Base-by-base conservation (phyloP, 2,888 invertebrate genomes). In the Ceraclea dissimilis region DNA sequence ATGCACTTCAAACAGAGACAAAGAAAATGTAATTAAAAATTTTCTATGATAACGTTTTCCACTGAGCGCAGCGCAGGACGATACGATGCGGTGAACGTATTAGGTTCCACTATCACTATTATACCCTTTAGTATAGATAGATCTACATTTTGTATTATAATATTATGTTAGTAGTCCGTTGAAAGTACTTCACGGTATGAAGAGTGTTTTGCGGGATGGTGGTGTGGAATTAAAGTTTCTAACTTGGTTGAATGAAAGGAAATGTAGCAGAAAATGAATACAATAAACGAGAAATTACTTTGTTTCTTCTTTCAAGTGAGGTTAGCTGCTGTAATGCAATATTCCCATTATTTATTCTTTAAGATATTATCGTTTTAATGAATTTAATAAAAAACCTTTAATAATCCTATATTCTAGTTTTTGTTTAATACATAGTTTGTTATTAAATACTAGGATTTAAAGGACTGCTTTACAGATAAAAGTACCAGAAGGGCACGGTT, bases 1-100 rank as follows among this genome's bases (percentile, higher is more conserved):
- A 39, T 39, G 39, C 39, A 39, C 39, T 39, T 39, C 39, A 39
- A 39, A 39, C 39, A 39, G 39, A 39, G 39, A 39, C 39, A 39
- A 39, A 39, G 39, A 39, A 39, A 39, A 39, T 39, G 39, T 39
- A 39, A 39, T 39, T 39, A 39, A 39, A 39, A 39, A 39, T 39
- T 39, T 39, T 8, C 39, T 39, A 39, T 39, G 39, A 39, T 39
- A 39, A 39, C n/a, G 39, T 39, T 39, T 39, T 39, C 8, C 39
- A 8, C 39, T 8, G 39, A 26, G 26, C 10, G 10, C 5, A 26
- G 26, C 10, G 26, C 10, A 26, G 26, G 26, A 26, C 26, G 26
- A 26, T 26, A 10, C 26, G 26, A 10, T 10, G 26, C 26, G 26
- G 26, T 26, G 26, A 26, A 6, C 5, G 26, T 26, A 26, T 26